phyloP scores from a whole-genome alignment of 2,113 vertebrate species.

The Elephas maximus region DNA sequence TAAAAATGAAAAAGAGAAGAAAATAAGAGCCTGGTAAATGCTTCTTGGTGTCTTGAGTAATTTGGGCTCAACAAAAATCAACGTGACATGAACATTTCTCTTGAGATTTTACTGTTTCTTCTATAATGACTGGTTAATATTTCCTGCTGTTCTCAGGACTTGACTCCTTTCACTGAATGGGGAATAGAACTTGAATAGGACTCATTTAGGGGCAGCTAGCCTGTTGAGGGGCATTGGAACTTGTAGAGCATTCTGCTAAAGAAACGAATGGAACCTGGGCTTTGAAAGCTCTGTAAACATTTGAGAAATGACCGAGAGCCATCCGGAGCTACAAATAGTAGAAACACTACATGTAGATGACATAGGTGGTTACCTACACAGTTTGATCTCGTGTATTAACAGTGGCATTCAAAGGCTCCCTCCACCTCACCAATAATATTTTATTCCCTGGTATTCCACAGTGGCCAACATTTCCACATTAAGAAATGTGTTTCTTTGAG shows the following conservation, averaged over 20 bases:
- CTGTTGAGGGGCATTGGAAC: background rate
- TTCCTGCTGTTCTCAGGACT: conserved; percentile 58
- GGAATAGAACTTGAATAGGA: conserved; percentile 33
- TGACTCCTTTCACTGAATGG: conserved; percentile 56
- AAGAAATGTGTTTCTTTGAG: conserved; percentile 38
- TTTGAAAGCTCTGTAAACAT: conserved; percentile 53
- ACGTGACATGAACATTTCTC: conserved; percentile 72
- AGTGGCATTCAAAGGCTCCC: background rate
- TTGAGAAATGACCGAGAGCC: conserved; percentile 45
- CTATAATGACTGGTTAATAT: conserved; percentile 67
- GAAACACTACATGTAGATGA: background rate
- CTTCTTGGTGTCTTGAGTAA: conserved; percentile 71
- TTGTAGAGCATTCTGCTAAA: background rate
- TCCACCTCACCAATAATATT: background rate
- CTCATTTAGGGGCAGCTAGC: conserved; percentile 53
- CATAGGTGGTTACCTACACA: background rate
- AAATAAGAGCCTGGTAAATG: conserved; percentile 69
- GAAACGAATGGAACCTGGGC: conserved; percentile 39
- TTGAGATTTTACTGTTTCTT: conserved; percentile 67
- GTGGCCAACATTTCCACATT: background rate
- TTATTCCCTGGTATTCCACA: background rate
- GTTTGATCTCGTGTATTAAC: conserved; percentile 1
- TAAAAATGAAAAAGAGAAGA: conserved; percentile 68
- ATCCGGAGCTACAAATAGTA: background rate
- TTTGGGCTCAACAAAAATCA: conserved; percentile 74